Base-by-base conservation (phyloP, 2,888 invertebrate genomes). In the Meteorus colon region DNA sequence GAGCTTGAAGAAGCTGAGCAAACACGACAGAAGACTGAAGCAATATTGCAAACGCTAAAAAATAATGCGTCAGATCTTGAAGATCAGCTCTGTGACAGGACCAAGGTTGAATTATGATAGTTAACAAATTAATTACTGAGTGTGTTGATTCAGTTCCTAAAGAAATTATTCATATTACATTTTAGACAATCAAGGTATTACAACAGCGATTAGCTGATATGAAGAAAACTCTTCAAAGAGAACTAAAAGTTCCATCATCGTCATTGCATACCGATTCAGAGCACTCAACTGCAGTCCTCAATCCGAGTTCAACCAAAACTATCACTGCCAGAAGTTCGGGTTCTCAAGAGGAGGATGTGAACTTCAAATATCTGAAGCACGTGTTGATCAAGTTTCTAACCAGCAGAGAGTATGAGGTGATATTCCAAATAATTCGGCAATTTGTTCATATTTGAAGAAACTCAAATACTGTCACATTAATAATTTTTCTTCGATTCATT, bases 331-430 rank as follows among this genome's bases (percentile, higher is more conserved):
- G 89, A 63, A 86, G 86, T 68, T 87, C 83, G 62, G 90, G 87
- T 71, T 78, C 84, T 14, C 86, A 86, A 79, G 92, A 91, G 83
- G 93, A 94, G 77, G 95, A 95, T 84, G 93, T 96, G 67, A 96
- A 95, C 90, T 95, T 95, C 86, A 93, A 94, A 88, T 98, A 98
- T 89, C 91, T 98, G 76, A 97, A 97, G 87, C 97, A 98, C 90
- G 98, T 98, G 80, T 94, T 98, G 79, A 94, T 98, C 3, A 96
- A 97, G 87, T 98, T 98, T 90, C 92, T 98, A 84, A 97, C 97
- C 0, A 95, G 96, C 87, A 92, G 96, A 79, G 97, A 97, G 90
- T 91, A 92, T 81, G 93, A 93, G 91, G 92, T 92, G 81, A 85
- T 86, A 75, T 19, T 34, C 6, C 19, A 8, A 24, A 1, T 41